These are phyloP conservation scores for Pygathrix nemaeus DNA, from an alignment of 2,113 vertebrate genomes.

Conservation along the genomic window DNA sequence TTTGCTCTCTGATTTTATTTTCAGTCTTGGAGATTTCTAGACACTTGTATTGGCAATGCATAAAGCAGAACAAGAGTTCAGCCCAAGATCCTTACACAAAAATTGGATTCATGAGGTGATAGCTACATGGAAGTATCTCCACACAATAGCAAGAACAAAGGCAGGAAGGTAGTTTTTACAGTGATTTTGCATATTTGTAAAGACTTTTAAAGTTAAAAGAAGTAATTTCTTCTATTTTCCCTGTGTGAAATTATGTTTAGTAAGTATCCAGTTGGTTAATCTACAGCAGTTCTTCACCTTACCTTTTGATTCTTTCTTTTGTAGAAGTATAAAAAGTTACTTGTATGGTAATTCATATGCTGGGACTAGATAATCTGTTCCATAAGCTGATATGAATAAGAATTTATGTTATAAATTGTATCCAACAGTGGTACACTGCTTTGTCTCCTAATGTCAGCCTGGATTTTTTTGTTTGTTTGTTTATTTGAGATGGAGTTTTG, in stretches of 20 bases:
- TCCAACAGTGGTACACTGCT: not conserved
- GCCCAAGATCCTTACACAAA: not conserved
- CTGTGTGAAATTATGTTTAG: not conserved
- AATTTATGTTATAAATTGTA: not conserved
- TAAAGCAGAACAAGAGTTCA: not conserved
- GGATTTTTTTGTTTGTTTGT: not conserved
- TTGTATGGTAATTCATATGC: not conserved
- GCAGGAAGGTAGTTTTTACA: not conserved
- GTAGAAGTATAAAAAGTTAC: not conserved
- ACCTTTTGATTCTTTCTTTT: not conserved
- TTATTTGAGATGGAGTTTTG: too few species aligned
- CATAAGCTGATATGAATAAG: not conserved
- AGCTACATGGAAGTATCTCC: not conserved
- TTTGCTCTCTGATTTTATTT: not conserved
- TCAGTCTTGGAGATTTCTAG: constrained; percentile 6
- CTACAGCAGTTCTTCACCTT: not conserved
- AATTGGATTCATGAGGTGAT: not conserved
- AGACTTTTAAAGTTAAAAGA: not conserved
- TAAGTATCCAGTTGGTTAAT: not conserved
- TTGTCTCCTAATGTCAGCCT: not conserved
- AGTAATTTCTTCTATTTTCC: constrained; percentile 8
- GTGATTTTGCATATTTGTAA: not conserved
- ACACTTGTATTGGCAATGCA: not conserved
- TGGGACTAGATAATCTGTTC: not conserved
- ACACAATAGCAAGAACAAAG: not conserved